These are phyloP conservation scores for Oxycera nigricornis DNA, from an alignment of 2,888 invertebrate genomes.

Conservation along the genomic window DNA sequence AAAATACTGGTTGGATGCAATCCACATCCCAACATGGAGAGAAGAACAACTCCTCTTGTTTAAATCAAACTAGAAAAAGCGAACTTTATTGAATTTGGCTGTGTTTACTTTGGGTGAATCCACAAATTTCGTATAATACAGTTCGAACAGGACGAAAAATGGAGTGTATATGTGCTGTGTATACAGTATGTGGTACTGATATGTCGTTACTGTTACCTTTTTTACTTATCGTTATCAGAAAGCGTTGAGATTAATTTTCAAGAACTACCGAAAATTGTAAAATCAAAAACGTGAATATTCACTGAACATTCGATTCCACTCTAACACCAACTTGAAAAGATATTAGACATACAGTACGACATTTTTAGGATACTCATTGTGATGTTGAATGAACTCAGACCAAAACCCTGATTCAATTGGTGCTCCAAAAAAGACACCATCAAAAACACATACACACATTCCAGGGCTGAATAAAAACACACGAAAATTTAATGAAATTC, in stretches of 20 bases:
- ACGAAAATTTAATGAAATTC: slow-evolving; percentile 52
- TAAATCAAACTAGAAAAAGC: slow-evolving; percentile 48
- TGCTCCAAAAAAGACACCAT: slow-evolving; percentile 41
- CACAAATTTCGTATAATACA: slow-evolving; percentile 36
- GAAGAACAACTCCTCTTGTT: slow-evolving; percentile 44
- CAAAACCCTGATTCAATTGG: no score
- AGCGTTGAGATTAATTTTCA: no score
- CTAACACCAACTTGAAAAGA: no score
- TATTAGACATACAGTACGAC: no score
- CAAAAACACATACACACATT: slow-evolving; percentile 40
- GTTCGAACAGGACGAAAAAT: slow-evolving; percentile 25
- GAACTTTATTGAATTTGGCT: slow-evolving; percentile 49
- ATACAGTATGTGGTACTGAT: slow-evolving; percentile 5
- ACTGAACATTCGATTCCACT: no score
- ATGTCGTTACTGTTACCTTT: no score
- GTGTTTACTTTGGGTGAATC: slow-evolving; percentile 46
- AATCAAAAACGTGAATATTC: no score
- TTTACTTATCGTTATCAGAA: no score
- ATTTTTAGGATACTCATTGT: no score
- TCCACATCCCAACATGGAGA: slow-evolving; percentile 31
- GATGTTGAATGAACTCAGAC: no score
- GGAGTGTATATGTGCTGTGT: not conserved
- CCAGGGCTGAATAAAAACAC: slow-evolving; percentile 14
- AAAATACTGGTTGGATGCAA: slow-evolving; percentile 7
- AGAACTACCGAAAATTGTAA: no score